Evolutionary conservation across 1,140 invertebrate species (phyloP).

Genomic region (Zaprionus nigranus): DNA sequence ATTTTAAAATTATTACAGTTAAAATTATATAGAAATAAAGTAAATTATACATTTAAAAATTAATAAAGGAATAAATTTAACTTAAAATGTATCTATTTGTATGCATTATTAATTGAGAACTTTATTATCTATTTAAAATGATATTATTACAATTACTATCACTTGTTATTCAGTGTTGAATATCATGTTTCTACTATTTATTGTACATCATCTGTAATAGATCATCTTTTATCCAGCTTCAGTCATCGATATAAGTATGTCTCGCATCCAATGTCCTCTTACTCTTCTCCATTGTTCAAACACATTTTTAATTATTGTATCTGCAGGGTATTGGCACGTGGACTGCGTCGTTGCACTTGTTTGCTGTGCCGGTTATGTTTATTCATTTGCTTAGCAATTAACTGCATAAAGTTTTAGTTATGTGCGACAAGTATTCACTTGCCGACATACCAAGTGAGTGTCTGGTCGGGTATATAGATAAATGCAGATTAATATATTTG

Average conservation of each 20-base stretch:
- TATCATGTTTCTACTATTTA: not conserved
- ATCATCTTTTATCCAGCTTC: not conserved
- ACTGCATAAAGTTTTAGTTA: slow-evolving; percentile 47
- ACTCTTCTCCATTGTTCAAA: too few relatives aligned
- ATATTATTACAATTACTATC: too few relatives aligned
- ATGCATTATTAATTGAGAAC: too few relatives aligned
- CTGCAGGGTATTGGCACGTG: slow-evolving; percentile 3
- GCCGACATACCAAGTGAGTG: not conserved
- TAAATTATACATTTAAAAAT: too few relatives aligned
- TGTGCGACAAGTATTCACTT: slow-evolving; percentile 4
- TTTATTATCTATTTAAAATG: too few relatives aligned
- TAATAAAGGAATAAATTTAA: too few relatives aligned
- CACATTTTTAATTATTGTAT: too few relatives aligned
- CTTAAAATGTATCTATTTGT: too few relatives aligned
- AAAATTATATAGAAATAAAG: too few relatives aligned
- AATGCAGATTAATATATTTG: slow-evolving; percentile 14
- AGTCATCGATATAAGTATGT: too few relatives aligned
- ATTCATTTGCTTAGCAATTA: slow-evolving; percentile 72
- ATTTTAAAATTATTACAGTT: too few relatives aligned
- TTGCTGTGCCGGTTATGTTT: slow-evolving; percentile 54
- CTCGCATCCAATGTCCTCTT: too few relatives aligned
- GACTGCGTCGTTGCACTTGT: not conserved
- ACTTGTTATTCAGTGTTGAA: not conserved
- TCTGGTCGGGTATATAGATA: not conserved
- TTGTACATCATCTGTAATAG: not conserved